Percentiles rank a stretch among this genome's conserved stretches.
These are phyloP conservation scores for Asbolus verrucosus DNA, from an alignment of 1,140 invertebrate species.

Conservation along the genomic window DNA sequence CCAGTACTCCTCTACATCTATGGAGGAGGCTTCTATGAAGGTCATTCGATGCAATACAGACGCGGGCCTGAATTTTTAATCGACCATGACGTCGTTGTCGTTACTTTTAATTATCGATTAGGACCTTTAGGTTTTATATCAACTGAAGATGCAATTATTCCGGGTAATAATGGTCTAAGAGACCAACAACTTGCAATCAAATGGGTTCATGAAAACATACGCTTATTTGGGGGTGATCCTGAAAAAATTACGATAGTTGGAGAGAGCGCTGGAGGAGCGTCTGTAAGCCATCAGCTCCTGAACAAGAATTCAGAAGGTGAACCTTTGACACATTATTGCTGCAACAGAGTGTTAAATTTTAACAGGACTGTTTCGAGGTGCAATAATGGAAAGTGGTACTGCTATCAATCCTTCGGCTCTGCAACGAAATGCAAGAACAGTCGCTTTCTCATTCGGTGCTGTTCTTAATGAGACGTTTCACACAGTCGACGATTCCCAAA, in stretches of 20 bases:
- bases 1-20: constrained; percentile 33
- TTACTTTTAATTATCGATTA: constrained; percentile 33
- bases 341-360: not conserved
- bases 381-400: constrained; percentile 71
- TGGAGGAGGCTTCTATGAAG: constrained; percentile 14
- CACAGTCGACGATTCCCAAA: constrained; percentile 3
- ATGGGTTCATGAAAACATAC: constrained; percentile 66
- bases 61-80: constrained; percentile 22
- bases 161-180: constrained; percentile 66
- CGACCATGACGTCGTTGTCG: constrained; percentile 19
- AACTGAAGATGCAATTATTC: constrained; percentile 63
- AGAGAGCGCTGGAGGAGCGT: constrained; percentile 64
- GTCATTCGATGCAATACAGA: constrained; percentile 14
- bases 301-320: constrained; percentile 63
- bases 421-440: constrained; percentile 25
- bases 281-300: constrained; percentile 61
- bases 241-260: constrained; percentile 64
- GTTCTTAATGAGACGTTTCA: constrained; percentile 6
- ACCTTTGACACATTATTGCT: not conserved
- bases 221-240: constrained; percentile 63
- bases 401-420: constrained; percentile 65
- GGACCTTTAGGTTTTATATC: constrained; percentile 61
- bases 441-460: not conserved
- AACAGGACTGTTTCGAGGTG: constrained; percentile 71
- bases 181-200: constrained; percentile 67